A percentile compares a stretch with the other conserved stretches of the same genome.
Conservation (phyloP, 2,888 invertebrate species). For the Xestia xanthographa region DNA sequence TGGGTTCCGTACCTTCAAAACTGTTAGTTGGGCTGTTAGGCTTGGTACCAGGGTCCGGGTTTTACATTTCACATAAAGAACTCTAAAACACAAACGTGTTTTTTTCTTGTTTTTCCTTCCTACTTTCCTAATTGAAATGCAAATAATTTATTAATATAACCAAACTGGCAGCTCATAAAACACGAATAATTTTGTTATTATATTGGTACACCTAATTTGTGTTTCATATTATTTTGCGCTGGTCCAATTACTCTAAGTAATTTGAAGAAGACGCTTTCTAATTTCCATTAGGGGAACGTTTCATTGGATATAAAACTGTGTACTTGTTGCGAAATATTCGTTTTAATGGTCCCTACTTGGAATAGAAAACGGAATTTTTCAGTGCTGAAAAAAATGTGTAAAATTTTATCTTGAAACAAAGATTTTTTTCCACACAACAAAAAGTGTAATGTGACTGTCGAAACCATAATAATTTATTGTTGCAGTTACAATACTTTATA, state of each 20-base stretch:
- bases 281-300: conserved; percentile 60
- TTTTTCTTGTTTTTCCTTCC: not conserved
- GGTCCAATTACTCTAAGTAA: conserved; percentile 61
- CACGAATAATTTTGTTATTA: conserved; percentile 51
- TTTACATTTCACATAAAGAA: not conserved
- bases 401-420: not conserved
- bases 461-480: not conserved
- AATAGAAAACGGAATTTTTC: conserved; percentile 6
- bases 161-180: conserved; percentile 50
- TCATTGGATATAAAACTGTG: conserved; percentile 56
- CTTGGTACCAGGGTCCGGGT: too few species aligned
- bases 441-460: too few species aligned
- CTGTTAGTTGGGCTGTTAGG: too few species aligned
- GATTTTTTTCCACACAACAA: not conserved
- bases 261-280: conserved; percentile 63
- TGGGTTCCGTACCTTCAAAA: not conserved
- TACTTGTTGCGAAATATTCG: conserved; percentile 50
- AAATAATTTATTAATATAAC: conserved; percentile 44
- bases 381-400: not conserved
- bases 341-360: conserved; percentile 40
- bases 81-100: not conserved
- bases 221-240: conserved; percentile 56
- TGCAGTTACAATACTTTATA: not conserved
- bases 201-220: conserved; percentile 59
- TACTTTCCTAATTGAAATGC: conserved; percentile 40